Evolutionary conservation across 2,797 vertebrate genomes (phyloP).

Genomic region (Distichodus sexfasciatus): DNA sequence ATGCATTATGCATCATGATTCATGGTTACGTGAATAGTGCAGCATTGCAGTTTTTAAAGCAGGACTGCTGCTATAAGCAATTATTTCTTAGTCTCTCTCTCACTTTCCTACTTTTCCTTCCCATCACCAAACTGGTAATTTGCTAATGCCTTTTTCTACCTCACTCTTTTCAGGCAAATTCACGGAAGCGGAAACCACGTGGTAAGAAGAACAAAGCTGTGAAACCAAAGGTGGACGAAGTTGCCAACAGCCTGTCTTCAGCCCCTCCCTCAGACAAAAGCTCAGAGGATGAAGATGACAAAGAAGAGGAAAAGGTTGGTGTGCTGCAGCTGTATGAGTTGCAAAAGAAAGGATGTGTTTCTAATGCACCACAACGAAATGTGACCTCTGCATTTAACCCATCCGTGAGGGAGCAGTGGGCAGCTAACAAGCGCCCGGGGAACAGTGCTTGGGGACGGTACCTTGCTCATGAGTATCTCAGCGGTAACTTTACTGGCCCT

Average conservation of each 20-base stretch:
- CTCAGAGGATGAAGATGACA: constrained; percentile 87
- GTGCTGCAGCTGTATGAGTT: not conserved
- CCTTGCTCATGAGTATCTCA: no score
- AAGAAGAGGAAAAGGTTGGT: constrained; percentile 69
- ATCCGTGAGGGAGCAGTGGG: no score
- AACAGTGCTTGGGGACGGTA: no score
- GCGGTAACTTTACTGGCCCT: no score
- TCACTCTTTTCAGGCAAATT: constrained; percentile 78
- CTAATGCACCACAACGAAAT: no score
- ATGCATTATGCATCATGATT: no score
- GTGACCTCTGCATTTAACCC: no score
- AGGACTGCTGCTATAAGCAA: not conserved
- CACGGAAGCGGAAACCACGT: constrained; percentile 87
- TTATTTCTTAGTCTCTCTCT: not conserved
- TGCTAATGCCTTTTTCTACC: not conserved
- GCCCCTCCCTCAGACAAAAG: constrained; percentile 86
- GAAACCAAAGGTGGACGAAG: constrained; percentile 87
- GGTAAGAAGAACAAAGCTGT: constrained; percentile 87
- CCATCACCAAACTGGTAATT: no score
- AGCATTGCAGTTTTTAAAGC: not conserved
- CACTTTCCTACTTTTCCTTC: not conserved
- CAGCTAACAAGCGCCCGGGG: no score
- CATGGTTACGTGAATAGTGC: no score
- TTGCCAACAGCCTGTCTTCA: constrained; percentile 89
- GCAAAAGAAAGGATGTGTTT: no score